These are phyloP conservation scores for Idaea straminata DNA, from an alignment of 2,888 invertebrate species.

Conservation along the genomic window DNA sequence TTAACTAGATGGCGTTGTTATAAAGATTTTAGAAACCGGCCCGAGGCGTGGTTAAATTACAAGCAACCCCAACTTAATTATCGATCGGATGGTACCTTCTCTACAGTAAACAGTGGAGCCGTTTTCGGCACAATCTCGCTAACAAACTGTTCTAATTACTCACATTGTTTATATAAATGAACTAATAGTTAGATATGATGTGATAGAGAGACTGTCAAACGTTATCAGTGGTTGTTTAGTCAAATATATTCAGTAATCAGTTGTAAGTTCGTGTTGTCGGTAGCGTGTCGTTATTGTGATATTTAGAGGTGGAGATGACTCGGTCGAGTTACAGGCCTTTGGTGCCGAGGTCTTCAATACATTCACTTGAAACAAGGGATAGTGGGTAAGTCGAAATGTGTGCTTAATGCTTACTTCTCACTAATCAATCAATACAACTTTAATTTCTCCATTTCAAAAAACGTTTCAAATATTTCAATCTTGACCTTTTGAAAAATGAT, in stretches of 20 bases:
- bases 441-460: background rate
- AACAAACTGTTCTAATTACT: constrained; percentile 21
- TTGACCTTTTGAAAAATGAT: too few relatives aligned
- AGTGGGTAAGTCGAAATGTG: constrained; percentile 53
- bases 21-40: constrained; percentile 43
- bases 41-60: constrained; percentile 55
- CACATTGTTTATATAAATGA: constrained; percentile 24
- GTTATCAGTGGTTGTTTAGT: constrained; percentile 38
- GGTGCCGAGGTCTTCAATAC: constrained; percentile 65
- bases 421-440: background rate
- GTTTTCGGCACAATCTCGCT: constrained; percentile 48
- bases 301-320: constrained; percentile 49
- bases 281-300: constrained; percentile 44
- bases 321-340: constrained; percentile 71
- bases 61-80: constrained; percentile 65
- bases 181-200: constrained; percentile 41
- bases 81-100: constrained; percentile 48
- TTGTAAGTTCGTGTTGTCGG: constrained; percentile 43
- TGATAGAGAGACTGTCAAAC: constrained; percentile 37
- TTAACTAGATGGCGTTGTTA: constrained; percentile 55
- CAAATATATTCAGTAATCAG: constrained; percentile 50
- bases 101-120: constrained; percentile 52
- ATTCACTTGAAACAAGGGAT: constrained; percentile 63
- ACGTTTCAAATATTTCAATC: background rate
- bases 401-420: background rate